phyloP scores from a whole-genome alignment of 2,113 vertebrate genomes.

The Cygnus atratus region DNA sequence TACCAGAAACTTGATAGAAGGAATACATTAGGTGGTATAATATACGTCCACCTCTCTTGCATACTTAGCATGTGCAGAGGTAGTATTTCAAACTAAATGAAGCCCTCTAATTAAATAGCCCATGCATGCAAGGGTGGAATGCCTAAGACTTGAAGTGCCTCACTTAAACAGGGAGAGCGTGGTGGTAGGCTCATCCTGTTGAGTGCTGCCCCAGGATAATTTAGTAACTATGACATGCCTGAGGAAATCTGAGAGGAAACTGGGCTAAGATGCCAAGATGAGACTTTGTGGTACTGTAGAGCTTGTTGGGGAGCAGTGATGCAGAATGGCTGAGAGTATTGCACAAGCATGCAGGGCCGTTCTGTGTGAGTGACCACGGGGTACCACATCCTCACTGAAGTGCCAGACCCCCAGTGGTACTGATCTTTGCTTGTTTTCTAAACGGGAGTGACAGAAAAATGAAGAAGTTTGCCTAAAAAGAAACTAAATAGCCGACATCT shows the following conservation, averaged over 20 bases:
- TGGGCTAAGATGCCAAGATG: not conserved
- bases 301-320: not conserved
- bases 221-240: not conserved
- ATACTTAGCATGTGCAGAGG: not conserved
- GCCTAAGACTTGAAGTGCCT: not conserved
- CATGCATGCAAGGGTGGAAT: not conserved
- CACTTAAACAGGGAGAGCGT: not conserved
- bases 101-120: not conserved
- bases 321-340: rapidly evolving
- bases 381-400: rapidly evolving
- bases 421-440: not conserved
- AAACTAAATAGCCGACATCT: not conserved
- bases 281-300: not conserved
- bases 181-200: not conserved
- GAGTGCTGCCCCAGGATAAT: not conserved
- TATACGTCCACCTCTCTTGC: not conserved
- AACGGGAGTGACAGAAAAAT: not conserved
- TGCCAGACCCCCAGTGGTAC: rapidly evolving
- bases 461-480: not conserved
- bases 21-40: not conserved
- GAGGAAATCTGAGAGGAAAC: not conserved
- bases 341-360: not conserved
- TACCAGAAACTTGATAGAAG: not conserved
- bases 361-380: not conserved
- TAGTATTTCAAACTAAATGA: not conserved